A percentile compares a stretch with the other conserved stretches of the same genome.
phyloP scores from a whole-genome alignment of 92 coral and sea anemone genomes.

The Micromussa lordhowensis region DNA sequence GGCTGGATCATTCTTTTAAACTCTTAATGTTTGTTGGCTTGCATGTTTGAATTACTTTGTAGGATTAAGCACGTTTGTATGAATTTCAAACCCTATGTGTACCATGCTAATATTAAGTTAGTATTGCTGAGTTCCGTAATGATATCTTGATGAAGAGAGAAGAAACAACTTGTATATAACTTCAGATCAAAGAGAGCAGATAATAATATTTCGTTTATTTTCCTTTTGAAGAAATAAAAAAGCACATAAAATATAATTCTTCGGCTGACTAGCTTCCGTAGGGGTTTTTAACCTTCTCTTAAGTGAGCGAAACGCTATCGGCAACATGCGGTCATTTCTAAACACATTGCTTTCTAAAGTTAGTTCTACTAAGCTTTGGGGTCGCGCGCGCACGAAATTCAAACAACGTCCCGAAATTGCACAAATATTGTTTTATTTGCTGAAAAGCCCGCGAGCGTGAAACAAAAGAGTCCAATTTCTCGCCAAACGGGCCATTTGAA shows the following conservation, averaged over 20 bases:
- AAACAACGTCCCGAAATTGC: slow-evolving; percentile 77
- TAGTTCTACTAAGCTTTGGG: slow-evolving; percentile 49
- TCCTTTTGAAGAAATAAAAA: slow-evolving; percentile 90
- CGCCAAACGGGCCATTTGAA: slow-evolving; percentile 78
- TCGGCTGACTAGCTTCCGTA: slow-evolving; percentile 55
- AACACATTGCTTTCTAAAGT: slow-evolving; percentile 57
- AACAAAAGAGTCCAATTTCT: slow-evolving; percentile 86
- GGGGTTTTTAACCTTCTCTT: slow-evolving; percentile 34
- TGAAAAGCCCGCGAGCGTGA: slow-evolving; percentile 85
- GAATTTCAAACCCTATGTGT: slow-evolving; percentile 75
- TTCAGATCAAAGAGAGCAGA: slow-evolving; percentile 72
- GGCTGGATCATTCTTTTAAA: slow-evolving; percentile 57
- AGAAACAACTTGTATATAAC: slow-evolving; percentile 75
- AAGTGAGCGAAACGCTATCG: slow-evolving; percentile 43
- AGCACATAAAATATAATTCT: slow-evolving; percentile 86
- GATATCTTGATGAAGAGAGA: slow-evolving; percentile 66
- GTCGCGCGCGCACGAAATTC: slow-evolving; percentile 86
- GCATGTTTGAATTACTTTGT: slow-evolving; percentile 76
- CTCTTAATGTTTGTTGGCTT: slow-evolving; percentile 64
- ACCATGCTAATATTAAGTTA: slow-evolving; percentile 71
- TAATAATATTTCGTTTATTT: slow-evolving; percentile 84
- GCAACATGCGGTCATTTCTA: slow-evolving; percentile 50
- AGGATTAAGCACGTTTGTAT: slow-evolving; percentile 82
- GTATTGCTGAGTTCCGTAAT: slow-evolving; percentile 72
- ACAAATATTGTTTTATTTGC: slow-evolving; percentile 89